phyloP scores from a whole-genome alignment of 1,140 invertebrate genomes.

The Drosophila tristis region DNA sequence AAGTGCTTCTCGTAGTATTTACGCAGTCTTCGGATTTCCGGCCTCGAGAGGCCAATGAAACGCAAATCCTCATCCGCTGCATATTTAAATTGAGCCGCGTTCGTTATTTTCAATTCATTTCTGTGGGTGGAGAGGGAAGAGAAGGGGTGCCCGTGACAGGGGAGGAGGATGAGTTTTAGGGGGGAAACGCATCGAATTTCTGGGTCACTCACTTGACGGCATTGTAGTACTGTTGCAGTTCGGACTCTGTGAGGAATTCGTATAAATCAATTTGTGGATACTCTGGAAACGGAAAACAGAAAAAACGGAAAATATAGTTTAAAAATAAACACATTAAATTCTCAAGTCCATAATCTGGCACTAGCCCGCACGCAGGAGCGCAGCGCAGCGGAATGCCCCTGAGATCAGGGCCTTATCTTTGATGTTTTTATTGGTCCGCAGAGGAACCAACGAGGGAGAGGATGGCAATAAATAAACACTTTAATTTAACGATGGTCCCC shows the following conservation, averaged over 20 bases:
- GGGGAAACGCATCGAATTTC: slow-evolving; percentile 23
- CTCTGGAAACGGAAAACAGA: slow-evolving; percentile 49
- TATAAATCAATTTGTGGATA: slow-evolving; percentile 89
- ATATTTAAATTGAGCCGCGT: slow-evolving; percentile 98
- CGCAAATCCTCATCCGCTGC: slow-evolving; percentile 96
- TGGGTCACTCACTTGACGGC: slow-evolving; percentile 85
- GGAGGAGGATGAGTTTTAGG: slow-evolving; percentile 1
- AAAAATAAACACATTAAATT: slow-evolving; percentile 59
- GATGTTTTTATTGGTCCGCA: slow-evolving; percentile 16
- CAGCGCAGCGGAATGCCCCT: background rate
- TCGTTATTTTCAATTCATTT: slow-evolving; percentile 91
- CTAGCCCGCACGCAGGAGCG: slow-evolving; percentile 37
- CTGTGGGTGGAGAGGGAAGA: slow-evolving; percentile 85
- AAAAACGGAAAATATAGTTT: slow-evolving; percentile 23
- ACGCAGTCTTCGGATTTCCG: slow-evolving; percentile 96
- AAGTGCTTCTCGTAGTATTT: slow-evolving; percentile 97
- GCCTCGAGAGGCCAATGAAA: slow-evolving; percentile 97
- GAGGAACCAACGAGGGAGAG: background rate
- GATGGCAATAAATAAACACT: slow-evolving; percentile 50
- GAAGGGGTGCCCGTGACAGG: slow-evolving; percentile 3
- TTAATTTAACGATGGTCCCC: slow-evolving; percentile 8
- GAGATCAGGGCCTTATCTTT: slow-evolving; percentile 39
- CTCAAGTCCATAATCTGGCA: slow-evolving; percentile 22
- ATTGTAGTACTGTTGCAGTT: slow-evolving; percentile 95
- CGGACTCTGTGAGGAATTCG: slow-evolving; percentile 95